Evolutionary conservation across 2,888 invertebrate genomes (phyloP), one percentile per base, ranked within the genome.

Genomic region (Amiota mariae): DNA sequence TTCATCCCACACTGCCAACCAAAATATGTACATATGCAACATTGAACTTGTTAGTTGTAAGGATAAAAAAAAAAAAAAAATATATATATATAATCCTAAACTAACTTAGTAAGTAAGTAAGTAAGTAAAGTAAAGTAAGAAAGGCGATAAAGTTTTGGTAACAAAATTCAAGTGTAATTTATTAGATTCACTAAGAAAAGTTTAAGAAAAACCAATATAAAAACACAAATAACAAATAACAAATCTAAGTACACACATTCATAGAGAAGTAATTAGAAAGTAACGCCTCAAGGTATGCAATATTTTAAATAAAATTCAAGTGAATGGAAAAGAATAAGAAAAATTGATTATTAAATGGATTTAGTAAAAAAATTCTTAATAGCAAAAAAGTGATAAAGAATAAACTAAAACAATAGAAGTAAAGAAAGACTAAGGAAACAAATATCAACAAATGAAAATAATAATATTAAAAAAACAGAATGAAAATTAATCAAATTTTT

Each of bases 241-340:
- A 59, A 59, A 59, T 6, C 20, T 1, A 59, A 10, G 9, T 15
- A 11, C 48, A 46, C n/a, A 36, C 4, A 24, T 13, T 13, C 46
- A 13, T 18, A 11, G 15, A 15, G 9, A 20, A 59, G 20, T 66
- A 66, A 48, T 46, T 18, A n/a, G 10, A 18, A 49, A 66, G 47
- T 11, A 48, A 66, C 66, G 64, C 64, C 64, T 64, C 18, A 8
- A 24, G 46, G 3, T 64, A 64, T 64, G 64, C 48, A 64, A 66
- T 15, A n/a, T 13, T 49, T 66, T 66, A 48, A 8, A 48, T 11
- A 47, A 66, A 24, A 24, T 3, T 24, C 24, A 24, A 2, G 24
- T 24, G 24, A 6, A 2, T 36, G 36, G 6, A 36, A 36, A 6
- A 24, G 24, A 24, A 24, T 24, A 36, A 4, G 8, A 6, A 36